A percentile compares a stretch with the other conserved stretches of the same genome.
Conservation (phyloP, 2,888 invertebrate genomes). For the Eupsilia transversa region DNA sequence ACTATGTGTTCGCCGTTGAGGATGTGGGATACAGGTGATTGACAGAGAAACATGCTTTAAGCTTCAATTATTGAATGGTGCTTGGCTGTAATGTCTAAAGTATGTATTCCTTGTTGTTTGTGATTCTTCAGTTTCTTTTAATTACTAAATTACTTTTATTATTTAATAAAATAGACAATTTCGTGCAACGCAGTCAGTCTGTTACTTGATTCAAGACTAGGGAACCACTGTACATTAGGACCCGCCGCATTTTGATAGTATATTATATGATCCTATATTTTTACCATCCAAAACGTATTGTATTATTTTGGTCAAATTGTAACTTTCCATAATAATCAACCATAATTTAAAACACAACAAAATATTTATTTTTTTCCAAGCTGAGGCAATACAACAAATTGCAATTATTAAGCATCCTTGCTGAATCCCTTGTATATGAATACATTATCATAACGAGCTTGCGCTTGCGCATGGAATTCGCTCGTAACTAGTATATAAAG, state of each 20-base stretch:
- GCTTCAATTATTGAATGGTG: background rate
- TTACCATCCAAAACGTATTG: background rate
- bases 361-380: background rate
- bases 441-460: slow-evolving; percentile 23
- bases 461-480: slow-evolving; percentile 18
- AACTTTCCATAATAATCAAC: background rate
- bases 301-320: background rate
- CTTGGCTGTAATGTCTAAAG: background rate
- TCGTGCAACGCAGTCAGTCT: background rate
- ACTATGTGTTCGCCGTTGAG: slow-evolving; percentile 87
- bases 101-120: background rate
- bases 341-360: background rate
- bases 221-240: too few relatives aligned
- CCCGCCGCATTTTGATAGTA: too few relatives aligned
- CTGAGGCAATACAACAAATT: background rate
- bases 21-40: slow-evolving; percentile 83
- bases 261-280: too few relatives aligned
- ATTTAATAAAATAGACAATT: background rate
- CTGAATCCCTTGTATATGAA: slow-evolving; percentile 10
- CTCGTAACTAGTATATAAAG: slow-evolving; percentile 6
- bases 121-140: background rate
- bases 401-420: slow-evolving; percentile 7
- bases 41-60: background rate
- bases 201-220: background rate
- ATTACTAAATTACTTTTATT: too few relatives aligned